Percentiles rank a stretch among this genome's conserved stretches.
phyloP scores from a whole-genome alignment of 2,888 invertebrate species.

The Toxonevra muliebris region DNA sequence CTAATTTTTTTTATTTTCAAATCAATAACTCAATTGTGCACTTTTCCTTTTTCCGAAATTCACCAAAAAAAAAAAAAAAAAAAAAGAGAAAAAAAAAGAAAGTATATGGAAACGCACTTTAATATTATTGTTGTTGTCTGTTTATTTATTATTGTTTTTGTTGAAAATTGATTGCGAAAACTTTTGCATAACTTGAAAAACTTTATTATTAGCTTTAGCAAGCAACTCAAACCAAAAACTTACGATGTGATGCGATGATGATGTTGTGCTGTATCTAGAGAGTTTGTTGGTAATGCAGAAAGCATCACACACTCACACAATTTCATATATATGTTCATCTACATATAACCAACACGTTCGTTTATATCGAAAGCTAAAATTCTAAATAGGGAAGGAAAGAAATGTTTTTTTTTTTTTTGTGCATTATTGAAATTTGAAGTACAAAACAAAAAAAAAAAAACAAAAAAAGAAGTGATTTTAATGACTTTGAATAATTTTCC shows the following conservation, averaged over 20 bases:
- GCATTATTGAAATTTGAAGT: constrained; percentile 18
- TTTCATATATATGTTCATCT: too few species aligned
- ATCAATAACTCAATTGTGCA: constrained; percentile 38
- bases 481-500: constrained; percentile 14
- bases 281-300: too few species aligned
- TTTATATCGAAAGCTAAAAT: not conserved
- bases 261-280: too few species aligned
- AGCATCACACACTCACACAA: not conserved
- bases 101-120: constrained; percentile 10
- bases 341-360: not conserved
- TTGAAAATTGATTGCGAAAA: constrained; percentile 52
- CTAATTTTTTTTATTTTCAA: constrained; percentile 10
- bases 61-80: constrained; percentile 21
- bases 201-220: constrained; percentile 55
- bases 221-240: not conserved
- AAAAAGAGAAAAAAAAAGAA: constrained; percentile 16
- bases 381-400: constrained; percentile 20
- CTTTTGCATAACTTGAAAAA: constrained; percentile 57
- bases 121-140: constrained; percentile 24
- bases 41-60: constrained; percentile 9
- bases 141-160: constrained; percentile 38
- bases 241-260: not conserved
- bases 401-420: constrained; percentile 5
- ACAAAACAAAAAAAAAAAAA: constrained; percentile 13
- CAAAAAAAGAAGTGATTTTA: too few species aligned